Conservation (phyloP, 2,888 invertebrate species). For the Tanytarsus gracilentus region DNA sequence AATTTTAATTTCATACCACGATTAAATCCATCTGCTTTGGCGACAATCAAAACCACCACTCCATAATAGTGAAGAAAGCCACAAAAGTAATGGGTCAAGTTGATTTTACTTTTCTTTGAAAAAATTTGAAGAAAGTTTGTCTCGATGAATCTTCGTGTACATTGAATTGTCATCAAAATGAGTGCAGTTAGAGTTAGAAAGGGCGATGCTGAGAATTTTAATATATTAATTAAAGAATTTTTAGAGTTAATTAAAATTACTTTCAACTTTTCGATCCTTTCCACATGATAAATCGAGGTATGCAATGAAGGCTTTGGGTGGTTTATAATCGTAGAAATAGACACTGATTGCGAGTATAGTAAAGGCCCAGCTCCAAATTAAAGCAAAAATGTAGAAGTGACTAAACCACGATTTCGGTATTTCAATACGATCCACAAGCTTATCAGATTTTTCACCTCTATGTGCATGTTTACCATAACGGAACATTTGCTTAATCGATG, state of each 20-base stretch:
- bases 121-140: slow-evolving; percentile 71
- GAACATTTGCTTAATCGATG: slow-evolving; percentile 53
- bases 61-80: slow-evolving; percentile 73
- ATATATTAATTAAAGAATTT: slow-evolving; percentile 13
- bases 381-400: slow-evolving; percentile 70
- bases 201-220: slow-evolving; percentile 48
- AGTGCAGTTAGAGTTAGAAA: slow-evolving; percentile 52
- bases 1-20: slow-evolving; percentile 30
- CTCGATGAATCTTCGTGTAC: slow-evolving; percentile 68
- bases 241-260: slow-evolving; percentile 28
- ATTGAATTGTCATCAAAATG: slow-evolving; percentile 57
- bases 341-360: slow-evolving; percentile 46
- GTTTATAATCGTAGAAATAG: slow-evolving; percentile 45
- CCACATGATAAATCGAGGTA: slow-evolving; percentile 42
- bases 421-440: slow-evolving; percentile 46
- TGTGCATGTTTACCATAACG: slow-evolving; percentile 66
- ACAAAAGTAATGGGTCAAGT: slow-evolving; percentile 64
- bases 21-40: slow-evolving; percentile 62
- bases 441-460: slow-evolving; percentile 42
- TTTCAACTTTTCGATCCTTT: slow-evolving; percentile 37
- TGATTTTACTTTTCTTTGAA: slow-evolving; percentile 65
- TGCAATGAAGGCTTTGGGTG: slow-evolving; percentile 43
- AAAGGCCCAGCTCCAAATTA: slow-evolving; percentile 47
- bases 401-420: slow-evolving; percentile 71
- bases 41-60: slow-evolving; percentile 53